These are phyloP conservation scores for Axea sp. DNA, from an alignment of 2,888 invertebrate genomes.

Conservation along the genomic window DNA sequence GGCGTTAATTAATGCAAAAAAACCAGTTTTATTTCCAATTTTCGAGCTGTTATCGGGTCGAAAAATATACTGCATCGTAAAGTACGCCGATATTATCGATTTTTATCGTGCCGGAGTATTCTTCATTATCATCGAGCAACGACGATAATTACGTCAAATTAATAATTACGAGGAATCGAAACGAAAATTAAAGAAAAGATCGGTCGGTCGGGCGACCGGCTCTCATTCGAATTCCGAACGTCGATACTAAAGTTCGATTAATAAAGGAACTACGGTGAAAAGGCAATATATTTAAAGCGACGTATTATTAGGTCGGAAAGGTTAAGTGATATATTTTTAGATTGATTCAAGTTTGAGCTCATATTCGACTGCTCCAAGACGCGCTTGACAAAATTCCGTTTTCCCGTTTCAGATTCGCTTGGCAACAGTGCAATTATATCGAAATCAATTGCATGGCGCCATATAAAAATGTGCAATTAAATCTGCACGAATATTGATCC, in stretches of 20 bases:
- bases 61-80: conserved; percentile 16
- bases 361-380: conserved; percentile 24
- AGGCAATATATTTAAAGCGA: conserved; percentile 24
- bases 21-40: conserved; percentile 43
- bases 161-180: conserved; percentile 1
- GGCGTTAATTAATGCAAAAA: conserved; percentile 43
- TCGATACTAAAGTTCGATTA: no score
- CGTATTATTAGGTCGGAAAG: conserved; percentile 28
- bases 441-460: conserved; percentile 19
- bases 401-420: conserved; percentile 27
- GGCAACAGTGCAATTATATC: conserved; percentile 41
- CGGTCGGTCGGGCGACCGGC: no score
- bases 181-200: not conserved
- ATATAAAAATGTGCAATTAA: conserved; percentile 52
- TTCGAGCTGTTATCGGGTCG: conserved; percentile 21
- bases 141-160: conserved; percentile 16
- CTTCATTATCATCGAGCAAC: conserved; percentile 17
- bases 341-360: conserved; percentile 29
- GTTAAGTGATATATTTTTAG: conserved; percentile 47
- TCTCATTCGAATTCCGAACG: no score
- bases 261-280: conserved; percentile 9
- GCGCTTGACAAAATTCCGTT: conserved; percentile 11
- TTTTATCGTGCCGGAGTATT: conserved; percentile 9
- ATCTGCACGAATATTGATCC: conserved; percentile 39
- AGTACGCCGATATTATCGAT: conserved; percentile 13